Evolutionary conservation across 2,113 vertebrate species (phyloP), one percentile per base, ranked within the genome.

Genomic region (Axis porcinus): DNA sequence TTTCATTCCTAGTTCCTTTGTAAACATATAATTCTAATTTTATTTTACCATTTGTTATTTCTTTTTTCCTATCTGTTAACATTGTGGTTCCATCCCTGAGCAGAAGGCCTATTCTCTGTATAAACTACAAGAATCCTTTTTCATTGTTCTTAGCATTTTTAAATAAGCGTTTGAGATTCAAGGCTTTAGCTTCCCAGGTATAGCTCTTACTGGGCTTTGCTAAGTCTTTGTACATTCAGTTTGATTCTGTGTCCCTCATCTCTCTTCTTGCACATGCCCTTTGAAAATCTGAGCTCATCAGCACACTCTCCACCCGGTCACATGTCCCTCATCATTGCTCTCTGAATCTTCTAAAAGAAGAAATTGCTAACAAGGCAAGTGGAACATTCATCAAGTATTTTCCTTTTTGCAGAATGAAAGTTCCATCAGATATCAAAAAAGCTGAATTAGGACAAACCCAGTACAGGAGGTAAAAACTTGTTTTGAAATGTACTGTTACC

Each of bases 321-420:
- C 94, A 94, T 58, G 91, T 52, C 93, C 70, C 55, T 95, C 88
- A 82, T 96, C 89, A 91, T 43, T 64, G 91, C 94, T 98, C 88
- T 94, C 94, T 89, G 88, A 79, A 94, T 97, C 97, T 97, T 96
- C 97, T 95, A 98, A 97, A 98, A 98, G 96, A 96, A 97, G 98
- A 98, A 98, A 98, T 94, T 97, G 96, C 93, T 97, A 97, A 95
- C 93, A 86, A 97, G 94, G 96, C 97, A 98, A 97, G 93, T 89
- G 89, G 79, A 97, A 45, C 83, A 96, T 15, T 98, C 94, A 96
- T 97, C 93, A 96, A 97, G 96, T 97, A 70, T 86, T 97, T 95
- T 95, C 55, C 85, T 95, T 97, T 97, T 89, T 83, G 67, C 91
- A 94, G 91, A 83, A 89, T 33, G 89, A 97, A 60, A 91, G 30